Evolutionary conservation across 2,888 invertebrate species (phyloP).

Genomic region (Lasiommata megera): DNA sequence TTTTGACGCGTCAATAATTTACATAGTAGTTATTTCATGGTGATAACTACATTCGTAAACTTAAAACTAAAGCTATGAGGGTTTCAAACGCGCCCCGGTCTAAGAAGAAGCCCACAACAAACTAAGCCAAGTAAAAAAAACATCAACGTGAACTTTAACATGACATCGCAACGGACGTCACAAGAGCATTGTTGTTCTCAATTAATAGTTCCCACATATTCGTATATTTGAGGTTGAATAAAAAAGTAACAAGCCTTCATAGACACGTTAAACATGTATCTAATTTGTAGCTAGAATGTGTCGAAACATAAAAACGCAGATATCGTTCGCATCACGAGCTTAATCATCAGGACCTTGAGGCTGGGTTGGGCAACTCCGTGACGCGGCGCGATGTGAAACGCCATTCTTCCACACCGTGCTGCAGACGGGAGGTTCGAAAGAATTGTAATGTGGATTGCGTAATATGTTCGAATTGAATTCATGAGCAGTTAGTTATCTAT

Average conservation of each 20-base stretch:
- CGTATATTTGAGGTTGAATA: constrained; percentile 9
- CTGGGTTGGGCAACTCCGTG: constrained; percentile 31
- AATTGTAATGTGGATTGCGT: constrained; percentile 32
- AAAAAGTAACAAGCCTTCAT: constrained; percentile 10
- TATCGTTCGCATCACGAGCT: constrained; percentile 33
- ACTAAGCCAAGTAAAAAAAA: no score
- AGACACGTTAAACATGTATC: constrained; percentile 9
- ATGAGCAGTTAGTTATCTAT: constrained; percentile 14
- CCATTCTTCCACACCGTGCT: constrained; percentile 28
- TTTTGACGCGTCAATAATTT: no score
- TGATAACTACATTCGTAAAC: no score
- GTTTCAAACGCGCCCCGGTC: no score
- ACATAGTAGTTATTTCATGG: no score
- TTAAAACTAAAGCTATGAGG: no score
- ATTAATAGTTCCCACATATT: background rate
- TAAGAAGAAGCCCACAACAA: no score
- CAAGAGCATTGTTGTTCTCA: no score
- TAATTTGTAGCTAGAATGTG: constrained; percentile 18
- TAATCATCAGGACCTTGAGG: constrained; percentile 37
- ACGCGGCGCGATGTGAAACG: constrained; percentile 34
- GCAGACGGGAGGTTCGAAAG: constrained; percentile 29
- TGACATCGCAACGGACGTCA: no score
- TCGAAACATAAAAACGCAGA: constrained; percentile 30
- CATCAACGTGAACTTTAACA: no score
- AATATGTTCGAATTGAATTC: constrained; percentile 22